Evolutionary conservation across 2,797 vertebrate species (phyloP).

Genomic region (Oryzias sinensis): DNA sequence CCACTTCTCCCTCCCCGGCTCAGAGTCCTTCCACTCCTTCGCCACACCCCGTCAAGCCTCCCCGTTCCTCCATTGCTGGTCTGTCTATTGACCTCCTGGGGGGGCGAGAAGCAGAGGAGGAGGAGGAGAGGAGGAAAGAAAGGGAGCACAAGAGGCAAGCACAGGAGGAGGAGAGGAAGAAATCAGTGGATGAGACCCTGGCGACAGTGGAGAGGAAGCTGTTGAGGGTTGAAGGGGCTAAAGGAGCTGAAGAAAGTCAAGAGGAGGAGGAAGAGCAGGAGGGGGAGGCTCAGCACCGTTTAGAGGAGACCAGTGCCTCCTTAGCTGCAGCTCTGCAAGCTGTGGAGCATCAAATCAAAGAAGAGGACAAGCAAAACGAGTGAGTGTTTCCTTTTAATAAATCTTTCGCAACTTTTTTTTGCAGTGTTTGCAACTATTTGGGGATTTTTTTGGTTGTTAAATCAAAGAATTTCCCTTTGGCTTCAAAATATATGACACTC

Average conservation of each 20-base stretch:
- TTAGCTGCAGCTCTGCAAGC: constrained; percentile 89
- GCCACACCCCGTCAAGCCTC: constrained; percentile 90
- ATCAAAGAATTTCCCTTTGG: too few species aligned
- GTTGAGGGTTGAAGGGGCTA: constrained; percentile 5
- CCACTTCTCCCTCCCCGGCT: constrained; percentile 66
- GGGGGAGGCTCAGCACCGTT: constrained; percentile 47
- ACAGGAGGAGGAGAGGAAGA: constrained; percentile 35
- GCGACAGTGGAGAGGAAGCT: constrained; percentile 24
- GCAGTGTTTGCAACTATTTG: background rate
- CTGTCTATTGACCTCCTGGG: constrained; percentile 71
- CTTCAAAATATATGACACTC: too few species aligned
- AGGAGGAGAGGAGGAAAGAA: constrained; percentile 48
- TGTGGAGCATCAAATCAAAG: constrained; percentile 89
- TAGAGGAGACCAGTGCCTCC: constrained; percentile 93
- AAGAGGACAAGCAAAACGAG: constrained; percentile 85
- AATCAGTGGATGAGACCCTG: constrained; percentile 33
- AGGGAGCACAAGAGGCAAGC: constrained; percentile 42
- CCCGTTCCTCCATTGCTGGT: constrained; percentile 86
- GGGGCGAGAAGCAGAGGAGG: constrained; percentile 74
- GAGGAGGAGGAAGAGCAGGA: constrained; percentile 37
- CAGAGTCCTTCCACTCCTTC: constrained; percentile 79
- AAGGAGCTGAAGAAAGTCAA: constrained; percentile 28
- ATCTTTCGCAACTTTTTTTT: background rate
- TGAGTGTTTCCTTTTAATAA: constrained; percentile 62
- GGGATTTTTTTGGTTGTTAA: too few species aligned